These are phyloP conservation scores for Dipodomys stephensi DNA, from an alignment of 2,113 vertebrate species.

Conservation along the genomic window DNA sequence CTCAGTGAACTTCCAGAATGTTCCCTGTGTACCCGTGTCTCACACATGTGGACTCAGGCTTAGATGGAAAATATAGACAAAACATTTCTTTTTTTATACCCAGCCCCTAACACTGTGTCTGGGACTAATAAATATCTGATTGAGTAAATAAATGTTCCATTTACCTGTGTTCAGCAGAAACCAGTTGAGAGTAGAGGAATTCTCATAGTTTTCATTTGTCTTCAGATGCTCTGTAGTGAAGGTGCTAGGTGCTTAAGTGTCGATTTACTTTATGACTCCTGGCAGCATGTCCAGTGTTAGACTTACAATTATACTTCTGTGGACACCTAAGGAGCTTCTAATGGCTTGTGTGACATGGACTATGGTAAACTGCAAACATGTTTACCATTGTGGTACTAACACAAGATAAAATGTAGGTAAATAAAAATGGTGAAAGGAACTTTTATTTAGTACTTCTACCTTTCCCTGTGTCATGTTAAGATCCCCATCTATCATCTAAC, in stretches of 20 bases:
- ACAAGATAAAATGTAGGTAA: conserved; percentile 29
- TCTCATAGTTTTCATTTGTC: background rate
- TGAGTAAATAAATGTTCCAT: background rate
- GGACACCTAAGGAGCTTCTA: background rate
- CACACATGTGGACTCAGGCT: background rate
- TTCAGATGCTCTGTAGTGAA: background rate
- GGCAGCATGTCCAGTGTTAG: background rate
- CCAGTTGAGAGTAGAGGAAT: background rate
- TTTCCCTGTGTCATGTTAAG: background rate
- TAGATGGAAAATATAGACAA: background rate
- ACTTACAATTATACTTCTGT: background rate
- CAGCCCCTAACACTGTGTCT: background rate
- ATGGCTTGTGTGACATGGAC: background rate
- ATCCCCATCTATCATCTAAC: conserved; percentile 37
- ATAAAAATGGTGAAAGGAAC: conserved; percentile 15
- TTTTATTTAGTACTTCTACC: background rate
- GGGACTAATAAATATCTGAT: background rate
- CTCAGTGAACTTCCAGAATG: background rate
- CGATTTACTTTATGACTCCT: conserved; percentile 9
- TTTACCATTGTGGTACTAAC: background rate
- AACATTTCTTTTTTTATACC: background rate
- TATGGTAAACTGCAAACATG: conserved; percentile 30
- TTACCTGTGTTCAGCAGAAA: background rate
- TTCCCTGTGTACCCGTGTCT: background rate
- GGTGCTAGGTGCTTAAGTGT: background rate